These are phyloP conservation scores for Drosophila neocordata DNA, from an alignment of 1,140 invertebrate species.

Conservation along the genomic window DNA sequence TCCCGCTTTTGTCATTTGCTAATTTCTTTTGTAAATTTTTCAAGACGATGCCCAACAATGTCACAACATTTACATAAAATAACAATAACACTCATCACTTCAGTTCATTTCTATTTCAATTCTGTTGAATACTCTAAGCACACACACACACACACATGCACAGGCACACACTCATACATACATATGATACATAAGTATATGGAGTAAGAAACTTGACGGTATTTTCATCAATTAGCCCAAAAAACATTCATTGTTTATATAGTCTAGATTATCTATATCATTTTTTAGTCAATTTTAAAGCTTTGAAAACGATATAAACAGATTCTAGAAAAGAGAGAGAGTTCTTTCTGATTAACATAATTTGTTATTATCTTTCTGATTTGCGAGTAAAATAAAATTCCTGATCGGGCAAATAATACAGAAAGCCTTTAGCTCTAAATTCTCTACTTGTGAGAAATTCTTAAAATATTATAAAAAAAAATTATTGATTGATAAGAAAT, in stretches of 20 bases:
- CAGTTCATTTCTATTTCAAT: constrained; percentile 24
- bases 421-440: too few species aligned
- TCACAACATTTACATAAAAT: constrained; percentile 67
- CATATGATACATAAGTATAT: background rate
- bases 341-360: too few species aligned
- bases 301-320: too few species aligned
- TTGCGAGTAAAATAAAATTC: too few species aligned
- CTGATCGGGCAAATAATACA: too few species aligned
- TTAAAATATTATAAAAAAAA: too few species aligned
- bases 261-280: background rate
- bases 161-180: background rate
- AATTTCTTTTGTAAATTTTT: constrained; percentile 77
- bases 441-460: too few species aligned
- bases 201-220: background rate
- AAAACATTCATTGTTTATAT: background rate
- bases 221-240: constrained; percentile 1
- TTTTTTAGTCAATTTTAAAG: too few species aligned
- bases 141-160: background rate
- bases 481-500: too few species aligned
- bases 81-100: constrained; percentile 49
- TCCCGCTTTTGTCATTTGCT: constrained; percentile 55
- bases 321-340: too few species aligned
- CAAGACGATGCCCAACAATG: constrained; percentile 41
- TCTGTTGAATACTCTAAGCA: background rate
- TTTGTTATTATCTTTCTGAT: too few species aligned